Evolutionary conservation across 64 coral and sea anemone genomes (phyloP).

Genomic region (Anthopleura sola): DNA sequence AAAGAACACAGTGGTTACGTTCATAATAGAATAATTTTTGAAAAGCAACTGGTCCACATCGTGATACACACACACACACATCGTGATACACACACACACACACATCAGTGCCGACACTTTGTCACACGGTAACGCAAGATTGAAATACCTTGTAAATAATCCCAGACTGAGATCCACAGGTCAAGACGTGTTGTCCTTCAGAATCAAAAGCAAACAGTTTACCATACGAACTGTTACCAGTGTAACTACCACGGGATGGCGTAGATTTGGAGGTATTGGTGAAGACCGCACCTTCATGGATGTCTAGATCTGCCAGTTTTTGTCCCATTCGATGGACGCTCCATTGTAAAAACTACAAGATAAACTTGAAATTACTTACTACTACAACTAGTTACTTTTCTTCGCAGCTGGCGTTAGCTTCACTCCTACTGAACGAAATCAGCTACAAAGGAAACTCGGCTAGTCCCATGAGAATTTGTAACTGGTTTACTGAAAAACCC

Average conservation of each 20-base stretch:
- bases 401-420: no score
- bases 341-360: constrained; percentile 83
- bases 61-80: no score
- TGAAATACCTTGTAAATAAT: constrained; percentile 71
- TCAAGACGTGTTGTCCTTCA: constrained; percentile 87
- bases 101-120: no score
- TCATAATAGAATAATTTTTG: no score
- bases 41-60: no score
- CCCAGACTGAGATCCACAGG: constrained; percentile 73
- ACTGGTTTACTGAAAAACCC: no score
- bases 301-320: constrained; percentile 70
- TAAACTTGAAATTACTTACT: background rate
- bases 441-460: background rate
- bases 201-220: constrained; percentile 91
- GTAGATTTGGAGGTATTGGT: background rate
- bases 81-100: no score
- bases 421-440: background rate
- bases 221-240: constrained; percentile 40
- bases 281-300: constrained; percentile 80
- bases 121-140: background rate
- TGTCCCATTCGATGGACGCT: constrained; percentile 91
- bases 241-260: constrained; percentile 14
- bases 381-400: background rate
- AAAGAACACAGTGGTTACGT: background rate
- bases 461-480: no score